These are phyloP conservation scores for Otus sunia DNA, from an alignment of 2,113 vertebrate genomes.

Conservation along the genomic window DNA sequence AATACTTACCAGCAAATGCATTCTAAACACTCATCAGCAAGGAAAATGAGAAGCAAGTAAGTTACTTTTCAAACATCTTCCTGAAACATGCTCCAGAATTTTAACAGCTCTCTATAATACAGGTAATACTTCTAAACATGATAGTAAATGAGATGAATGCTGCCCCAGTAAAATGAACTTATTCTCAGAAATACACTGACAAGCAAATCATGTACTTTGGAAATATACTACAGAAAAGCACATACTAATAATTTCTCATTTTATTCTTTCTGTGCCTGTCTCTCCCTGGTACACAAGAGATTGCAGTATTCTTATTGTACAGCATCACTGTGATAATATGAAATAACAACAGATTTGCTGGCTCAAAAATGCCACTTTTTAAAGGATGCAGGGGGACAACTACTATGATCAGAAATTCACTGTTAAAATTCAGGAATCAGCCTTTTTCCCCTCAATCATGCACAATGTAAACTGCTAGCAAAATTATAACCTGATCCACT, in stretches of 20 bases:
- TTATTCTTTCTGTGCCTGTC: neutral
- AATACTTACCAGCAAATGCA: neutral
- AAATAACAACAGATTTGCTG: constrained; percentile 1
- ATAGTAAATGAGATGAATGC: neutral
- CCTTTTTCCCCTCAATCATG: neutral
- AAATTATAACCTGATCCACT: constrained; percentile 44
- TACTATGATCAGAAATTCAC: neutral
- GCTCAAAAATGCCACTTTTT: neutral
- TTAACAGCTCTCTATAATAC: constrained; percentile 2
- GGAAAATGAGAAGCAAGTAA: neutral
- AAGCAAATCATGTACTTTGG: neutral
- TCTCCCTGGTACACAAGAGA: constrained; percentile 34
- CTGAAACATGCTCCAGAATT: constrained; percentile 19
- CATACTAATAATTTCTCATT: neutral
- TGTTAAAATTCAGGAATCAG: constrained; percentile 12
- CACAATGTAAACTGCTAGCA: constrained; percentile 28
- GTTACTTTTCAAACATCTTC: neutral
- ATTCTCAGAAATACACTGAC: constrained; percentile 4
- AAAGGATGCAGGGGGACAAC: neutral
- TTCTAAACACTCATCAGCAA: neutral
- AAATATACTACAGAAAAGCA: neutral
- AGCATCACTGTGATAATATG: neutral
- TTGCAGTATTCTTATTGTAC: neutral
- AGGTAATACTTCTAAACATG: neutral
- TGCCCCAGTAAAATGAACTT: neutral